Evolutionary conservation across 2,113 vertebrate genomes (phyloP), one percentile per base, ranked within the genome.

Genomic region (Hippocampus abdominalis): DNA sequence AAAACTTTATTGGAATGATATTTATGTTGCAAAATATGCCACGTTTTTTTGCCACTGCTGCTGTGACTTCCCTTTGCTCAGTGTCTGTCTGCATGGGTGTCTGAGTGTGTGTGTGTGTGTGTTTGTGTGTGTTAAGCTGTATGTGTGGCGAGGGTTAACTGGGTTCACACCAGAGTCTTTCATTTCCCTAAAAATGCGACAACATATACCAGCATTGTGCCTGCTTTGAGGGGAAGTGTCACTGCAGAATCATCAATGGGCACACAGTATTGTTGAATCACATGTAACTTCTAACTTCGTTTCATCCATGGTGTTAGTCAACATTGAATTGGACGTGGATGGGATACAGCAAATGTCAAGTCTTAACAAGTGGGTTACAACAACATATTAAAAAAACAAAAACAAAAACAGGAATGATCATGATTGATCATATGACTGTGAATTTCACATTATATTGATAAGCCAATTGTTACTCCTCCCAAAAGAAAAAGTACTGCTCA

Each of bases 1-100:
- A 90, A 91, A 90, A 91, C 89, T 91, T 90, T 92, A 92, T 92
- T 92, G 90, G 89, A 92, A 90, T 89, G 87, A 91, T 91, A 87
- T 75, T 90, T 78, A 89, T 88, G 89, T 91, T 91, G 89, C 86
- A 91, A 53, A 67, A 67, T 67, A 67, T 39, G 36, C 36, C 65
- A 20, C 1, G 27, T 51, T 51, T 53, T 66, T 48, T 66, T 44
- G 44, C 51, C 48, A 53, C 29, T 66, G 42, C 18, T 51, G 23
- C 16, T 12, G 23, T 46, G 63, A 64, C 23, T 64, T 64, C 42
- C 42, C 63, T 64, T 64, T 64, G 13, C 39, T 25, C 8, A n/a
- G 18, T n/a, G 68, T 54, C 60, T 61, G 23, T 54, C 32, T 36
- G 32, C 32, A 36, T 36, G 32, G 32, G 32, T 36, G 32, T 36